phyloP scores from a whole-genome alignment of 2,113 vertebrate species.

The Cromileptes altivelis region DNA sequence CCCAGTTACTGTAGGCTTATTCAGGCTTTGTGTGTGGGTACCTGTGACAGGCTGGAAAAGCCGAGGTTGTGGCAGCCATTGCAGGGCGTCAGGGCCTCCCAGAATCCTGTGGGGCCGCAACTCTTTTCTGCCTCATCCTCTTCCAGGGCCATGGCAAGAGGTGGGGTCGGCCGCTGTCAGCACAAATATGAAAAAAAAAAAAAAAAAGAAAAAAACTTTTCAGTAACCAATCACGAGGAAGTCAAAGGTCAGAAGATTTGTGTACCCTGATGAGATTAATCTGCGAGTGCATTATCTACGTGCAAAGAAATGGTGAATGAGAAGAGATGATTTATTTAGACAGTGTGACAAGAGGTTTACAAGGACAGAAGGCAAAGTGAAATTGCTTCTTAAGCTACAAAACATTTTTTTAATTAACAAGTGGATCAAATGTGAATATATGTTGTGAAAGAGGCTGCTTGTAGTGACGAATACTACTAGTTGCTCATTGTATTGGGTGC shows the following conservation, averaged over 20 bases:
- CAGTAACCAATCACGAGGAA: background rate
- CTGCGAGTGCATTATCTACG: too few relatives aligned
- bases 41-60: constrained; percentile 92
- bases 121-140: constrained; percentile 90
- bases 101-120: constrained; percentile 93
- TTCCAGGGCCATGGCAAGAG: constrained; percentile 85
- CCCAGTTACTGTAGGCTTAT: too few relatives aligned
- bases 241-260: background rate
- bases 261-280: background rate
- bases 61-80: constrained; percentile 95
- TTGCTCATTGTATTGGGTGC: too few relatives aligned
- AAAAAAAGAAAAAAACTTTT: background rate
- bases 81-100: constrained; percentile 95
- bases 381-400: too few relatives aligned
- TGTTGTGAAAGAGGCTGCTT: too few relatives aligned
- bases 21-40: constrained; percentile 51
- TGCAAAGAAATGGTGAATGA: too few relatives aligned
- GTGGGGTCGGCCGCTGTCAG: constrained; percentile 87
- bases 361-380: too few relatives aligned
- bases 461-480: too few relatives aligned
- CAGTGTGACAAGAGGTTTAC: too few relatives aligned
- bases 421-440: too few relatives aligned
- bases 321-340: too few relatives aligned
- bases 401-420: too few relatives aligned
- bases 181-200: background rate